Percentiles rank a stretch among this genome's conserved stretches.
phyloP scores from a whole-genome alignment of 2,888 invertebrate genomes.

The Conistra vaccinii region DNA sequence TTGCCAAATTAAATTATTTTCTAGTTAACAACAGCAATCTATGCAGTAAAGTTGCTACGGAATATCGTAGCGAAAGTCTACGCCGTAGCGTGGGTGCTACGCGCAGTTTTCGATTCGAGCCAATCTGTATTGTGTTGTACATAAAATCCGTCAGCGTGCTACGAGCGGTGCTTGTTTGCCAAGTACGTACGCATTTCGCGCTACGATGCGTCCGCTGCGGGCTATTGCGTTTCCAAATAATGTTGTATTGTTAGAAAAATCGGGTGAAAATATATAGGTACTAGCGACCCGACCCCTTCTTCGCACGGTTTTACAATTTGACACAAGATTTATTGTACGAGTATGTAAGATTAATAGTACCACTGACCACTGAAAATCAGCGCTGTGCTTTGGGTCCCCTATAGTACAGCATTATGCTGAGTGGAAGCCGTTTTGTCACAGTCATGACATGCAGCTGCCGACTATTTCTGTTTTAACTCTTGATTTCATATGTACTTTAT shows the following conservation, averaged over 20 bases:
- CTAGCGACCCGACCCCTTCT: neutral
- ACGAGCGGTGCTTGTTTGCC: slow-evolving; percentile 25
- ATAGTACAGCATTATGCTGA: too few relatives aligned
- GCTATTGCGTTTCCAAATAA: slow-evolving; percentile 36
- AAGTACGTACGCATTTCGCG: slow-evolving; percentile 38
- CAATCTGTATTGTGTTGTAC: slow-evolving; percentile 24
- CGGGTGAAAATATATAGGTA: slow-evolving; percentile 7
- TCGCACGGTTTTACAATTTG: too few relatives aligned
- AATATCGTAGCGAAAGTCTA: slow-evolving; percentile 42
- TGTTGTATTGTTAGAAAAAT: slow-evolving; percentile 22
- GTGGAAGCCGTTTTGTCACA: too few relatives aligned
- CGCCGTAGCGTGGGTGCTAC: slow-evolving; percentile 46
- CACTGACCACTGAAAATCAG: too few relatives aligned
- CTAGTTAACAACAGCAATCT: slow-evolving; percentile 19
- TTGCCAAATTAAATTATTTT: slow-evolving; percentile 29
- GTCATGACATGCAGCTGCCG: too few relatives aligned
- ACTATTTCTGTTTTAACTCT: too few relatives aligned
- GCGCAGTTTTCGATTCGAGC: slow-evolving; percentile 5
- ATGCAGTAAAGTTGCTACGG: slow-evolving; percentile 33
- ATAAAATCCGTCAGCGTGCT: slow-evolving; percentile 34
- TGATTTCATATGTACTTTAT: too few relatives aligned
- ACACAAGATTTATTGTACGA: too few relatives aligned
- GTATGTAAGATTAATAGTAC: neutral
- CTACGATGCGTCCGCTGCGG: slow-evolving; percentile 26
- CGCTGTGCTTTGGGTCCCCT: too few relatives aligned